Base-by-base conservation (phyloP, 2,888 invertebrate species). In the Drosophila dives region DNA sequence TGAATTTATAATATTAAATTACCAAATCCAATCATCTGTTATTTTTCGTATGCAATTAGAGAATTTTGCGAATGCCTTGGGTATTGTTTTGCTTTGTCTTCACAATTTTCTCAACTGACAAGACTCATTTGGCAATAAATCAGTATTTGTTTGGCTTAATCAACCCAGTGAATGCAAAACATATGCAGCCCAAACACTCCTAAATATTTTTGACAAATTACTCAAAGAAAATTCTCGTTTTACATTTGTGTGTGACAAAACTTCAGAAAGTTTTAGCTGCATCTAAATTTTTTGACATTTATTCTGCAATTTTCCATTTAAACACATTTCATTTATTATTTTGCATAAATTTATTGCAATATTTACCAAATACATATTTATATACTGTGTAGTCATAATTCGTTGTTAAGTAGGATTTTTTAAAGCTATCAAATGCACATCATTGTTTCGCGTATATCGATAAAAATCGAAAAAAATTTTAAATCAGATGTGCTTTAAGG, bases 201-300 rank as follows among this genome's bases (percentile, higher is more conserved):
- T 59, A 63, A 78, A 89, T 67, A 81, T 77, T 67, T 75, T 71
- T 79, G 83, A 83, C 83, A 83, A 87, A 90, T 90, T 85, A 69
- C 70, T 72, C 60, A 65, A 72, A 66, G 67, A 60, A 61, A 64
- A 77, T 51, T 32, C 50, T 40, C 23, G 17, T 34, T 49, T 33
- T 42, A 17, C 70, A 61, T 79, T 84, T 65, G 60, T 72, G 69
- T 86, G 49, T 80, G 72, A 64, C 72, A 81, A 50, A 70, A 69
- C 17, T 74, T 66, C 54, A 38, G 48, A 17, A 20, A 73, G 33
- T 54, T 54, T 51, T 48, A 45, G 42, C 53, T 36, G 32, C 63
- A 66, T 50, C 51, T 65, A 53, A 56, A 54, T 63, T 67, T 81
- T 65, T 67, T 72, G 81, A 59, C 87, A 83, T 89, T 80, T 81